Conservation (phyloP, 2,797 vertebrate species). For the Hylomyscus alleni region DNA sequence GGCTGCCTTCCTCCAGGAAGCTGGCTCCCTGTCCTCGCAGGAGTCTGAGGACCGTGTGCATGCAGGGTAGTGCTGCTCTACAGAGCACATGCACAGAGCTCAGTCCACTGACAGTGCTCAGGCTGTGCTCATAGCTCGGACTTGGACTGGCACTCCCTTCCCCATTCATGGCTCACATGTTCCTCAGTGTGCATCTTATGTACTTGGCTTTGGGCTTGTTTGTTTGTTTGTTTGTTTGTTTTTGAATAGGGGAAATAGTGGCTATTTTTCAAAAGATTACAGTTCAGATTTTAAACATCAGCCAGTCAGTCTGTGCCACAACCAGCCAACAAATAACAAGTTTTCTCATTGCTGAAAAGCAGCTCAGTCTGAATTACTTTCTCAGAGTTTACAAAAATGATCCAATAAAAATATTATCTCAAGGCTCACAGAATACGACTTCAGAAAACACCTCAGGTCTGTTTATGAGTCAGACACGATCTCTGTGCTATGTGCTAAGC, state of each 20-base stretch:
- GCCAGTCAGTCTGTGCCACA: neutral
- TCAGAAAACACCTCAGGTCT: neutral
- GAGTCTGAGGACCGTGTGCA: neutral
- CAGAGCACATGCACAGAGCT: rapidly evolving
- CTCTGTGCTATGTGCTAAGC: neutral
- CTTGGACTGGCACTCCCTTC: neutral
- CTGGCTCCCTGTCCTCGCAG: neutral
- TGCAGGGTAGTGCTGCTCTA: rapidly evolving
- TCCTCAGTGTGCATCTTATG: neutral
- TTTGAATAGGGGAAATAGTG: neutral
- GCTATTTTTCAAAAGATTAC: neutral
- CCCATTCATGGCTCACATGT: rapidly evolving
- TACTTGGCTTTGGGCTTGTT: neutral
- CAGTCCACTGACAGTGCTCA: rapidly evolving
- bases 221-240: neutral
- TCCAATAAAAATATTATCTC: constrained; percentile 22
- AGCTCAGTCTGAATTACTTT: neutral
- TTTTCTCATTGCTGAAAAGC: neutral
- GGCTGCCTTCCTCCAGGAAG: neutral
- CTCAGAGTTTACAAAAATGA: neutral
- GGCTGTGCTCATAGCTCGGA: rapidly evolving
- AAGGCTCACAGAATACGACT: neutral
- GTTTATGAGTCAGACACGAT: neutral
- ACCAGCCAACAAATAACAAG: neutral
- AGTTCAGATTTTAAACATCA: neutral